Evolutionary conservation across 2,113 vertebrate species (phyloP).

Genomic region (Glaucidium brasilianum): DNA sequence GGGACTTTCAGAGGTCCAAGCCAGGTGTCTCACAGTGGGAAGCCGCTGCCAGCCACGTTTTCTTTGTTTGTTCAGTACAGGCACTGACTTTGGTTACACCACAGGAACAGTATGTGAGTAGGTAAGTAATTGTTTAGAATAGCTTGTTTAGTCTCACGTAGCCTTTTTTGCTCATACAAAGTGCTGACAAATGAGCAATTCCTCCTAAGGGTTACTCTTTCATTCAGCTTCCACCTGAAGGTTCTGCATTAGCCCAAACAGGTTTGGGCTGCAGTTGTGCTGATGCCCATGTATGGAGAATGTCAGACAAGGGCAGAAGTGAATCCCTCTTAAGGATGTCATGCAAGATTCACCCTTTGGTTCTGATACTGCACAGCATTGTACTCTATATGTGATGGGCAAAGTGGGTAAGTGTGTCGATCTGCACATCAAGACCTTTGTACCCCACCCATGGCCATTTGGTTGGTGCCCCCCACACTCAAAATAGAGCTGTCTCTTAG

Average conservation of each 20-base stretch:
- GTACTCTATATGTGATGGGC: background rate
- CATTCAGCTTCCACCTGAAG: background rate
- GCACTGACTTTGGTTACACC: background rate
- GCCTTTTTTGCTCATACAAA: background rate
- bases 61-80: background rate
- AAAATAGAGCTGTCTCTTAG: background rate
- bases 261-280: background rate
- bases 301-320: background rate
- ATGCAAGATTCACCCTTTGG: background rate
- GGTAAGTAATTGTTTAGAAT: background rate
- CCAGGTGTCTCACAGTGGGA: accelerated
- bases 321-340: background rate
- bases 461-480: background rate
- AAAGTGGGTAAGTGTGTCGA: background rate
- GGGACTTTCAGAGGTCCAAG: background rate
- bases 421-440: background rate
- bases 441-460: background rate
- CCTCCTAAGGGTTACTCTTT: background rate
- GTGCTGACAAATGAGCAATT: background rate
- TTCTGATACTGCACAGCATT: background rate
- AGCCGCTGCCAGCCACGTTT: background rate
- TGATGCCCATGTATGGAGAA: accelerated
- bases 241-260: background rate
- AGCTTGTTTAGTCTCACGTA: background rate
- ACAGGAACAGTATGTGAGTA: background rate